Base-by-base conservation (phyloP, 2,888 invertebrate genomes). In the Pimpla rufipes region DNA sequence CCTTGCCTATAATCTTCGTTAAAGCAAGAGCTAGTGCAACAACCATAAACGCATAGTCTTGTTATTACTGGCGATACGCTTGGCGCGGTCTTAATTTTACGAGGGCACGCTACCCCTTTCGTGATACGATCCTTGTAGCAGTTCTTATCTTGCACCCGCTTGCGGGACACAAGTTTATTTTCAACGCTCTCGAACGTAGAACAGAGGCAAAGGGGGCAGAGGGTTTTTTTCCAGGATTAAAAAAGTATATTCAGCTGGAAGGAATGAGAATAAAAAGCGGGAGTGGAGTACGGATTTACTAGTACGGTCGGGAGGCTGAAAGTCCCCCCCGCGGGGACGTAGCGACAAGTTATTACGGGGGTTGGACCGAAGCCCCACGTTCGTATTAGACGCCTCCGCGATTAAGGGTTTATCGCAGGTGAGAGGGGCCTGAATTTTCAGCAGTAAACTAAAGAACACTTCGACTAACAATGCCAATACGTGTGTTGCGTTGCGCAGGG, bases 41-140 rank as follows among this genome's bases (percentile, higher is more conserved):
- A 59, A n/a, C 21, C 29, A 13, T 23, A 37, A 50, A 47, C 67
- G 73, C 35, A 16, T 42, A 35, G 40, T 59, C 29, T 37, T 55
- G 68, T 77, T 71, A 70, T 80, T 71, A 68, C 45, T 10, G 47
- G 23, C 55, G 29, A 45, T 62, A 59, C 29, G 73, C 59, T 59
- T 45, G 59, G 42, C 55, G 45, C 52, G 42, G 18, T 59, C 64
- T 76, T 67, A 29, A 83, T 80, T 83, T 73, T 64, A 42, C 59
- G 35, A 76, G 76, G 57, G 66, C 83, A 77, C 66, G 76, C 59
- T 13, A 76, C 40, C 62, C 70, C 59, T 29, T 45, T 47, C 37
- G 45, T 76, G 40, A 76, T 16, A 29, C 45, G 74, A 79, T 79
- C 21, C 67, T 64, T 66, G 70, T 62, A 62, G 40, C 45, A 45